Evolutionary conservation across 2,888 invertebrate genomes (phyloP), one percentile per base, ranked within the genome.

Genomic region (Ischnura elegans): DNA sequence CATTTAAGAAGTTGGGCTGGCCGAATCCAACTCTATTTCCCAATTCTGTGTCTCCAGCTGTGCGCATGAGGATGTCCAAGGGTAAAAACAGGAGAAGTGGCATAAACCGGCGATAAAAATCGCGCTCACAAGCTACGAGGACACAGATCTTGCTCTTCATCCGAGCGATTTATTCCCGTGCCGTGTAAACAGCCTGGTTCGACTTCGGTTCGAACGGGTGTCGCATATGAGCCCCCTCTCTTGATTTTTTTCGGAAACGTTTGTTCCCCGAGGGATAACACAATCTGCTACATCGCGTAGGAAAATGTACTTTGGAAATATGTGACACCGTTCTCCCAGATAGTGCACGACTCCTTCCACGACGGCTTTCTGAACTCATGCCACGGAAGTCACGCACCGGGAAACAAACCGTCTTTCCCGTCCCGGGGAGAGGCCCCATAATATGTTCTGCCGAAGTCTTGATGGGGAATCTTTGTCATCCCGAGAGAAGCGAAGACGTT

Each of bases 301-400:
- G 76, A 76, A 36, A 76, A 76, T 36, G 76, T 76, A 76, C 76
- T 36, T 16, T 36, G 76, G 76, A 13, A 76, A 76, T 36, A 36
- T 76, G 76, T 76, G 76, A 76, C 76, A 76, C 76, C 76, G 25
- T 76, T 76, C 25, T 36, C 36, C n/a, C 76, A 76, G 76, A 76
- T 76, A 76, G 76, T 76, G 29, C 76, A 76, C 76, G 36, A 36
- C 76, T 25, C 10, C 36, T 13, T 36, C 76, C 76, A 36, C 36
- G 16, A 13, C 36, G 36, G 76, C 29, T 76, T 76, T 76, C 76
- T 36, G 13, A 76, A 36, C 16, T 76, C 76, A 36, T 36, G 0
- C 25, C 16, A 29, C 4, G 76, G 76, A 29, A 76, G 76, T 76
- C 76, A 76, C 76, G 76, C 76, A 76, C 36, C 36, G 36, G 36